phyloP scores from a whole-genome alignment of 2,888 invertebrate species.

The Synergus itoensis region DNA sequence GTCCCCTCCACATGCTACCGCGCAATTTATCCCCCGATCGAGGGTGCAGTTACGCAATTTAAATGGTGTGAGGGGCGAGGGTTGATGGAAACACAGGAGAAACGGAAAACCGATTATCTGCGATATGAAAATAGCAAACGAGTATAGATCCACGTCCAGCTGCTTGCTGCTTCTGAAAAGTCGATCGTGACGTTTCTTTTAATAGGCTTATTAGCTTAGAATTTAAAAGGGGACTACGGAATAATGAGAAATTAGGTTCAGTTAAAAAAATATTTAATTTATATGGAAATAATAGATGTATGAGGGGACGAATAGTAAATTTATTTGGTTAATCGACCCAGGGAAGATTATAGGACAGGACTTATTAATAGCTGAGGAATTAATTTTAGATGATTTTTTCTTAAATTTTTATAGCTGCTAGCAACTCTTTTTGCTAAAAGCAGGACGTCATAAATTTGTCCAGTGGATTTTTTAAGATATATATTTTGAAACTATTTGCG shows the following conservation, averaged over 20 bases:
- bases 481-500: too few species aligned
- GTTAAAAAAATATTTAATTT: background rate
- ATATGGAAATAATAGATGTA: background rate
- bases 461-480: too few species aligned
- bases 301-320: background rate
- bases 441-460: too few species aligned
- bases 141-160: slow-evolving; percentile 26
- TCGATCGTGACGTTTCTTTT: slow-evolving; percentile 32
- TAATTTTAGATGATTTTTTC: too few species aligned
- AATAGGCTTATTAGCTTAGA: slow-evolving; percentile 38
- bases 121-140: slow-evolving; percentile 31
- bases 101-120: slow-evolving; percentile 37
- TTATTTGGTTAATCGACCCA: background rate
- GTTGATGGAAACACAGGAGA: slow-evolving; percentile 39
- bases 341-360: background rate
- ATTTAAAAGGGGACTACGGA: slow-evolving; percentile 2
- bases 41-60: slow-evolving; percentile 61
- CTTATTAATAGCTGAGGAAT: too few species aligned
- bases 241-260: slow-evolving; percentile 6
- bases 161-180: slow-evolving; percentile 34
- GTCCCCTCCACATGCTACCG: slow-evolving; percentile 51
- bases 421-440: too few species aligned
- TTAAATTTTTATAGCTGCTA: too few species aligned
- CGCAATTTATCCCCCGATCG: slow-evolving; percentile 60
- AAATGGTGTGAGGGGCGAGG: slow-evolving; percentile 53